Evolutionary conservation across 2,797 vertebrate species (phyloP), one percentile per base, ranked within the genome.

Genomic region (Thaleichthys pacificus): DNA sequence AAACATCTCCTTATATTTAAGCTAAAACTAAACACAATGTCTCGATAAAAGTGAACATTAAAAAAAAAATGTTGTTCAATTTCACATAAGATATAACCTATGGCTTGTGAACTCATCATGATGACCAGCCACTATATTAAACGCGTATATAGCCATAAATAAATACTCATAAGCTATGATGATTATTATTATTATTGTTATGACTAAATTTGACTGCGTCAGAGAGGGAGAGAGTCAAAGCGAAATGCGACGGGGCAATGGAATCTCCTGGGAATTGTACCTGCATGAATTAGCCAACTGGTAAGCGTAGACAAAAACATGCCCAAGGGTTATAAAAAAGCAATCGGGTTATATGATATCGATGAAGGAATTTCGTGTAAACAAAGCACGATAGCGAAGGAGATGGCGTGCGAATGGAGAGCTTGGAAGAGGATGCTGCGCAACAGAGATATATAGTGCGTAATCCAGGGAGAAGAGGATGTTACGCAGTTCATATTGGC

Each of bases 171-270:
- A n/a, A n/a, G 51, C n/a, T 5, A 38, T 35, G n/a, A 83, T 80
- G n/a, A 83, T 80, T 84, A 78, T 77, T 80, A 80, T 86, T 79
- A 70, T 35, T 26, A 5, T 89, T 87, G 90, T 86, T 88, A 91
- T 90, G 91, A 89, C 89, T 91, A 93, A 92, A 93, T 89, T 73
- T 80, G 91, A 93, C 92, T 94, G 93, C 93, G 93, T 93, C 93
- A 94, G 91, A 87, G 82, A 74, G 76, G 81, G 76, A 80, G 78
- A 85, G 69, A 80, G 75, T 71, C 15, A 71, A 71, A 82, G 75
- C 81, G 81, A 74, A 76, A 81, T 84, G 69, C 80, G 75, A 75
- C 73, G 73, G 82, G 81, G 81, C 68, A 78, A 76, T 51, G 66
- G 74, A 85, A 88, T 86, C 88, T 82, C 47, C 66, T 15, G 80